Conservation (phyloP, 2,888 invertebrate genomes). For the Eretmocerus hayati region DNA sequence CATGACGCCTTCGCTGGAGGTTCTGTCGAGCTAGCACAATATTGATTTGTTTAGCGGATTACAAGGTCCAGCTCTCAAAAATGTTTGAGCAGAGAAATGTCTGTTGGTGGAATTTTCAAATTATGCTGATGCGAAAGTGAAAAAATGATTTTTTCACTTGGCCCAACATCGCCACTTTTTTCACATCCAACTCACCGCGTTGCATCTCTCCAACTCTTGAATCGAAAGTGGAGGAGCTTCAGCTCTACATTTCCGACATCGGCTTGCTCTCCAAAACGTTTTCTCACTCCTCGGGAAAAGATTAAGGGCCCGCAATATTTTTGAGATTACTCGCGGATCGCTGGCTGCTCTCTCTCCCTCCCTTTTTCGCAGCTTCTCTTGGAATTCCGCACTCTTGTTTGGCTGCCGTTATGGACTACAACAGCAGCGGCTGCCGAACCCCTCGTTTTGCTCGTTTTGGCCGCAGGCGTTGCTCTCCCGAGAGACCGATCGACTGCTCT, state of each 20-base stretch:
- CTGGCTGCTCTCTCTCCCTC: not conserved
- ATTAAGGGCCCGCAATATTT: not conserved
- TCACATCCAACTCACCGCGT: not conserved
- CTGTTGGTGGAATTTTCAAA: not conserved
- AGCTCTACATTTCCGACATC: not conserved
- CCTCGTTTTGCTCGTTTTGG: too few relatives aligned
- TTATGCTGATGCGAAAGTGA: not conserved
- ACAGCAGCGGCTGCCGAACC: too few relatives aligned
- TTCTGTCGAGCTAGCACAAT: too few relatives aligned
- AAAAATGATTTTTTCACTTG: not conserved
- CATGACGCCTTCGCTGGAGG: too few relatives aligned
- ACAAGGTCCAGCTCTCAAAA: too few relatives aligned
- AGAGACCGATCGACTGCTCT: too few relatives aligned
- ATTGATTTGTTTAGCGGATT: too few relatives aligned
- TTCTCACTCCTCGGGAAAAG: conserved; percentile 1
- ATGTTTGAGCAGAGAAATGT: not conserved
- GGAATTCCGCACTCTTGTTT: too few relatives aligned
- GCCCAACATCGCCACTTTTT: too few relatives aligned
- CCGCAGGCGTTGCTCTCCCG: too few relatives aligned
- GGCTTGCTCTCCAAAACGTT: not conserved
- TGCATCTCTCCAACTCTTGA: not conserved
- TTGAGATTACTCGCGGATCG: conserved; percentile 1
- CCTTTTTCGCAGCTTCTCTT: too few relatives aligned
- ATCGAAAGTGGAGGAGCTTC: not conserved
- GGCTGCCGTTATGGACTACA: too few relatives aligned